A percentile compares a stretch with the other conserved stretches of the same genome.
These are phyloP conservation scores for Ophthalmolycus amberensis DNA, from an alignment of 2,113 vertebrate species.

Conservation along the genomic window DNA sequence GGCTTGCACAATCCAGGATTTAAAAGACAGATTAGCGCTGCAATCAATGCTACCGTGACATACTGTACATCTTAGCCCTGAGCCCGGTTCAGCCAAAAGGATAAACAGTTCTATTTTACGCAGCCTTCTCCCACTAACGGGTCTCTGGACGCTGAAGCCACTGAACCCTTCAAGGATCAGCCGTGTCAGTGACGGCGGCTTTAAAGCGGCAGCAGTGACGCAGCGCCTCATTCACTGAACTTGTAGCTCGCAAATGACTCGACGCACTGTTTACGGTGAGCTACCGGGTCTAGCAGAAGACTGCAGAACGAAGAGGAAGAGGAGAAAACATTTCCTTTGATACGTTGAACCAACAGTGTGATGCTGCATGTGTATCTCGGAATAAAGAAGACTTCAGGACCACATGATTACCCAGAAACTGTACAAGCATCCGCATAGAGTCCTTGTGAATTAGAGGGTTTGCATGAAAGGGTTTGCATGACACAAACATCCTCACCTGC, in stretches of 20 bases:
- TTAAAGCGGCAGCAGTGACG: slow-evolving; percentile 23
- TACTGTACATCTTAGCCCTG: not conserved
- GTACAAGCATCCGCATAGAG: not conserved
- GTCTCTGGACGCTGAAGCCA: slow-evolving; percentile 30
- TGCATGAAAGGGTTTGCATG: not conserved
- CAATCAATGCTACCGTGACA: not conserved
- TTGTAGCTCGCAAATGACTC: not conserved
- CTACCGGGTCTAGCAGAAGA: not conserved
- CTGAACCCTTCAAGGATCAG: slow-evolving; percentile 38
- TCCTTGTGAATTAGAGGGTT: not conserved
- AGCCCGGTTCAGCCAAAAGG: slow-evolving; percentile 19
- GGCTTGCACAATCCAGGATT: not conserved
- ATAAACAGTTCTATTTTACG: slow-evolving; percentile 45
- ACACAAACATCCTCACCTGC: not conserved
- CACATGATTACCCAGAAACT: not conserved
- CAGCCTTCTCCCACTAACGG: slow-evolving; percentile 35
- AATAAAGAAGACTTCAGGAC: not conserved
- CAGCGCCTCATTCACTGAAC: not conserved
- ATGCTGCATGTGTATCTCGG: not conserved
- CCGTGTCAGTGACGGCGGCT: slow-evolving; percentile 1
- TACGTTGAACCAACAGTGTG: not conserved
- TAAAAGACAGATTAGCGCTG: not conserved
- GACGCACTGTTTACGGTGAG: not conserved
- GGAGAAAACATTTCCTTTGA: not conserved
- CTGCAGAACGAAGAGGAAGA: not conserved